A percentile compares a stretch with the other conserved stretches of the same genome.
Conservation (phyloP, 2,797 vertebrate genomes). For the Linurgus olivaceus region DNA sequence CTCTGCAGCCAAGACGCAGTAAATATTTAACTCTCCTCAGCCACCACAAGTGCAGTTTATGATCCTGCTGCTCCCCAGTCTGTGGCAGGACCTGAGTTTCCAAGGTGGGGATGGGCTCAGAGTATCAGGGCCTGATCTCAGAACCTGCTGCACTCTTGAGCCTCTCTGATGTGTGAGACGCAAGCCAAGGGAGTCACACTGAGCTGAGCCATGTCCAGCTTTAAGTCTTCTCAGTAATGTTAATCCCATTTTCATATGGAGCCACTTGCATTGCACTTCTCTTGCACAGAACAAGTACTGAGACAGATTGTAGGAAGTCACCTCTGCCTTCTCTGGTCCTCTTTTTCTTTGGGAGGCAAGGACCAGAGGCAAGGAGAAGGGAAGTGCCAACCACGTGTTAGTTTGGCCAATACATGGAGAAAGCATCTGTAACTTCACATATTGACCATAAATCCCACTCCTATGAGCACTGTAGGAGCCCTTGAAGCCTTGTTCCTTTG, state of each 20-base stretch:
- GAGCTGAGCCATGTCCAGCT: neutral
- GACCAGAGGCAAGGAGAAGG: neutral
- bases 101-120: neutral
- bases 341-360: neutral
- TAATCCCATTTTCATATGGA: neutral
- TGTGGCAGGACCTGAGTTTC: neutral
- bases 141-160: neutral
- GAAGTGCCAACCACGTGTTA: neutral
- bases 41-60: neutral
- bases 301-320: neutral
- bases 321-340: neutral
- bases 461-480: neutral
- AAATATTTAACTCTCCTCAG: neutral
- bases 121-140: rapidly evolving
- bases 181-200: neutral
- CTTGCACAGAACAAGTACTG: neutral
- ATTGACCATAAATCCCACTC: neutral
- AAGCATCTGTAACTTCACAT: neutral
- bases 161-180: neutral
- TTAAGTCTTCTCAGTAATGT: neutral
- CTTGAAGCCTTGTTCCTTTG: neutral
- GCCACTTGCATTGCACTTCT: neutral
- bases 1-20: neutral
- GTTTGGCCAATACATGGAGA: neutral
- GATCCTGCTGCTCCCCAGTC: neutral